Conservation (phyloP, 2,797 vertebrate species). For the Gadopsis marmoratus region DNA sequence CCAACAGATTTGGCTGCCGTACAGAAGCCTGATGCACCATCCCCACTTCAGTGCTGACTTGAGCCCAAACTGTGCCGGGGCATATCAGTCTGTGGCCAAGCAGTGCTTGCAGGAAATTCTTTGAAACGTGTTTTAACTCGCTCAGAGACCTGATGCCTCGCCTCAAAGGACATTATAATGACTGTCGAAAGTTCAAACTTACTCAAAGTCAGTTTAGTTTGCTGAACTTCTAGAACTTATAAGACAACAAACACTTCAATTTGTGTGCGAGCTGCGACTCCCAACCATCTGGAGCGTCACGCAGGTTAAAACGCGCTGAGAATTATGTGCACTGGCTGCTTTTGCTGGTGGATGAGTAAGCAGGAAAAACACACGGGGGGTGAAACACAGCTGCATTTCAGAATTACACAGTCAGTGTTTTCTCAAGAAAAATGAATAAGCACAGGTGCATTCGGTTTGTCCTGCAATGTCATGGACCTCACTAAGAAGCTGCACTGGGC, state of each 20-base stretch:
- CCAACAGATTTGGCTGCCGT: conserved; percentile 76
- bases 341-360: conserved; percentile 7
- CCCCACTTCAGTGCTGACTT: conserved; percentile 53
- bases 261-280: not conserved
- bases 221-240: conserved; percentile 18
- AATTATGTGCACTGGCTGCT: not conserved
- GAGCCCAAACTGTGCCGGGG: conserved; percentile 47
- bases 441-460: conserved; percentile 5
- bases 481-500: conserved; percentile 1
- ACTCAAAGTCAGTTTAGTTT: conserved; percentile 19
- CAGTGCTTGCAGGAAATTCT: conserved; percentile 9
- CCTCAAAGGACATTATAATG: conserved; percentile 26
- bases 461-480: conserved; percentile 19
- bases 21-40: conserved; percentile 58
- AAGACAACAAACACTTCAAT: not conserved
- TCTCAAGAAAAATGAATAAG: conserved; percentile 14
- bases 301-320: conserved; percentile 15
- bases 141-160: not conserved
- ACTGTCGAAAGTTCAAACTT: conserved; percentile 27
- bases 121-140: conserved; percentile 26
- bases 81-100: conserved; percentile 37
- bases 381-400: conserved; percentile 23
- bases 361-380: not conserved
- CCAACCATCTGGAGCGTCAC: conserved; percentile 16
- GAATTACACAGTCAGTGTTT: conserved; percentile 20